Evolutionary conservation across 2,888 invertebrate genomes (phyloP), one percentile per base, ranked within the genome.

Genomic region (Himalopsyche anomala): DNA sequence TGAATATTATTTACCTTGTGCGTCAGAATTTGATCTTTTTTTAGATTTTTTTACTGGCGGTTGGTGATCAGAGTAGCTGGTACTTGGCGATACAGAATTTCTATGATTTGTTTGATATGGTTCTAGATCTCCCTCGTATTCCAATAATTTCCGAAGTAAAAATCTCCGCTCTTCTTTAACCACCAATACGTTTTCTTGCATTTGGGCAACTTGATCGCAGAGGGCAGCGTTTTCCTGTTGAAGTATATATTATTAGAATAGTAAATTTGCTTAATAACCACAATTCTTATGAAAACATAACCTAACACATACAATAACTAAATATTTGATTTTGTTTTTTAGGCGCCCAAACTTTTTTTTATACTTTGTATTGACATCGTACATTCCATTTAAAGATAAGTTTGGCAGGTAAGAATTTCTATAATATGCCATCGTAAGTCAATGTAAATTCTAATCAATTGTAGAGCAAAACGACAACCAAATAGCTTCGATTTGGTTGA

Each of bases 201-300:
- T 95, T 91, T 96, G 95, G 0, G 96, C 95, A 19, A 98, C 96
- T 93, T 98, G 97, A 92, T 98, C 98, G 91, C 98, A 97, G 4
- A 98, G 91, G 6, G 96, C 96, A 84, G 96, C 96, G 92, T 97
- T 97, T 93, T 97, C 97, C 97, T 97, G 89, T 11, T 55, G 12
- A 86, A 6, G 62, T 36, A 40, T 83, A 40, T 28, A 42, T 40
- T 42, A 80, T 80, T 19, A 80, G 4, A 40, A 80, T 12, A 15
- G 40, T n/a, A 80, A 19, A 3, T 40, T 40, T 40, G 12, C 19
- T 2, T 40, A 80, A 38, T 11, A 80, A 80, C 11, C 36, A 51
- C n/a, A 51, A 54, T 19, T 56, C 11, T 74, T 36, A 38, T 19
- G 38, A 51, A 82, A 80, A 80, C 80, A 80, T 80, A 80, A 45